A percentile compares a stretch with the other conserved stretches of the same genome.
These are phyloP conservation scores for Toxonevra muliebris DNA, from an alignment of 2,888 invertebrate species.

Conservation along the genomic window DNA sequence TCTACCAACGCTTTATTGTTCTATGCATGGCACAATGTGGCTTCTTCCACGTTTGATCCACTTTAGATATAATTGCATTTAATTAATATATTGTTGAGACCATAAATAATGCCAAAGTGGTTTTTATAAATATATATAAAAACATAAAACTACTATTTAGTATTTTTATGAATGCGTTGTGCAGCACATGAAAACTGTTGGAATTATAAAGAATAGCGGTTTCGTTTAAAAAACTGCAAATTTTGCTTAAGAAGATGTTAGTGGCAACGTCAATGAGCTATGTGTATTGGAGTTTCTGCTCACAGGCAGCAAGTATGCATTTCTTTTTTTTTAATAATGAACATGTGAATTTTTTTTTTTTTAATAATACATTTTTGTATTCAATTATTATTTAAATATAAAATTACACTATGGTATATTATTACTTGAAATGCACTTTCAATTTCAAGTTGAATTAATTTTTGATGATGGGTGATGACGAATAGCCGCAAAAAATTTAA, in stretches of 20 bases:
- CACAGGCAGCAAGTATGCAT: too few species aligned
- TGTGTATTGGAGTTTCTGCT: too few species aligned
- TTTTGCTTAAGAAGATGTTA: too few species aligned
- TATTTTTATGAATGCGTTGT: not conserved
- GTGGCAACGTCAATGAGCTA: too few species aligned
- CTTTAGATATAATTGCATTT: conserved; percentile 28
- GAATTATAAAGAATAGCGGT: conserved; percentile 5
- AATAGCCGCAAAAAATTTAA: too few species aligned
- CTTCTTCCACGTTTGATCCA: conserved; percentile 21
- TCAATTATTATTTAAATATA: too few species aligned
- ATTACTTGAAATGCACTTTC: not conserved
- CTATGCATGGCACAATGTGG: not conserved
- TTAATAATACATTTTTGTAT: too few species aligned
- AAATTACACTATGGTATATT: too few species aligned
- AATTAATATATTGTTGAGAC: conserved; percentile 25
- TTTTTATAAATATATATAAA: not conserved
- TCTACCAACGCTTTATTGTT: not conserved
- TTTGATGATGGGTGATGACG: not conserved
- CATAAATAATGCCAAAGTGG: not conserved
- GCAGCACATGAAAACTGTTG: conserved; percentile 14
- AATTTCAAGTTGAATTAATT: not conserved
- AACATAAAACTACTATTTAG: not conserved
- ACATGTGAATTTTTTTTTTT: too few species aligned
- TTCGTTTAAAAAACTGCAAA: not conserved
- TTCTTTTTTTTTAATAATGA: too few species aligned